phyloP scores from a whole-genome alignment of 2,113 vertebrate genomes.

The Gasterosteus nipponicus region DNA sequence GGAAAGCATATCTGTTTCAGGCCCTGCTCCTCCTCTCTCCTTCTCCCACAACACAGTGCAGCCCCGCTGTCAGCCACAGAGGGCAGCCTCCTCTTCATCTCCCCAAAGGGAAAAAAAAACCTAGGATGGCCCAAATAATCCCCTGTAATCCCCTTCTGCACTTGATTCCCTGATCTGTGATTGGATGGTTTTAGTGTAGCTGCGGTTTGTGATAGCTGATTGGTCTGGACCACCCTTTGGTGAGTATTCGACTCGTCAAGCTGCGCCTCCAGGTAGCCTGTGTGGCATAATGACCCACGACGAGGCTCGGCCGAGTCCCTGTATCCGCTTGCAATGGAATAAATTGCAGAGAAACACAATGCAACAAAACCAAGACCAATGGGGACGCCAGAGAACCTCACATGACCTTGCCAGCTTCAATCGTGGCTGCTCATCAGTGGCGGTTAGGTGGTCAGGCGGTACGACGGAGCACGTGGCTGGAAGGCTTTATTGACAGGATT shows the following conservation, averaged over 20 bases:
- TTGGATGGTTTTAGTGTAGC: slow-evolving; percentile 69
- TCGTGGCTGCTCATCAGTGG: slow-evolving; percentile 62
- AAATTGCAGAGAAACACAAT: slow-evolving; percentile 27
- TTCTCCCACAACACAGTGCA: slow-evolving; percentile 56
- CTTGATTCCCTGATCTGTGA: slow-evolving; percentile 74
- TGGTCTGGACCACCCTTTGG: slow-evolving; percentile 66
- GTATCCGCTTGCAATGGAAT: slow-evolving; percentile 43
- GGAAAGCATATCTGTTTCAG: slow-evolving; percentile 60
- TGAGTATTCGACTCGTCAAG: slow-evolving; percentile 59
- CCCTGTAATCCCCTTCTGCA: slow-evolving; percentile 79
- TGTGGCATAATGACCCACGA: slow-evolving; percentile 71
- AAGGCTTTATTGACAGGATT: slow-evolving; percentile 74
- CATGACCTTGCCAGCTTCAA: slow-evolving; percentile 78
- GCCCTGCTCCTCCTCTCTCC: slow-evolving; percentile 49
- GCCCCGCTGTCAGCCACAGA: slow-evolving; percentile 4
- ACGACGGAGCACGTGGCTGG: slow-evolving; percentile 28
- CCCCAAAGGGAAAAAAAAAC: slow-evolving; percentile 39
- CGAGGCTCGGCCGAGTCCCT: slow-evolving; percentile 54
- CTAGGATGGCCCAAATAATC: slow-evolving; percentile 80
- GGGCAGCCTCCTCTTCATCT: slow-evolving; percentile 43
- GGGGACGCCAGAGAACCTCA: slow-evolving; percentile 59
- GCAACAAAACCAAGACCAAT: slow-evolving; percentile 36
- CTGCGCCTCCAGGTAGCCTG: slow-evolving; percentile 53
- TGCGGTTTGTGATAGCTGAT: slow-evolving; percentile 72
- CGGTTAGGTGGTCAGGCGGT: slow-evolving; percentile 46